Base-by-base conservation (phyloP, 2,888 invertebrate species). In the Mythimna lalbum region DNA sequence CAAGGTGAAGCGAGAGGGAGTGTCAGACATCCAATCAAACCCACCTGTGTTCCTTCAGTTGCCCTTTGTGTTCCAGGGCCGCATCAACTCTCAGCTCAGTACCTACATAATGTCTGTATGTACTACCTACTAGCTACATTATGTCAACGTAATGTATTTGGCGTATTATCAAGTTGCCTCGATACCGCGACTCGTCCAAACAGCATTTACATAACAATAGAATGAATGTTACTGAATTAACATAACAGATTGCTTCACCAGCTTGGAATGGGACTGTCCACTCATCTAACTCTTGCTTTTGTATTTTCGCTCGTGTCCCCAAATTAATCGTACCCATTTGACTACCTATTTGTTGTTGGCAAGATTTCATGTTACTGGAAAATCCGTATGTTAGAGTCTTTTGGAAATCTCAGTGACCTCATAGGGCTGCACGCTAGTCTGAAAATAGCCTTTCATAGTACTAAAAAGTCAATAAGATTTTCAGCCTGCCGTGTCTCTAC, bases 131-230 rank as follows among this genome's bases (percentile, higher is more conserved):
- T 61, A 61, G 64, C 52, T 60, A 64, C 71, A 78, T 75, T 76
- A 77, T 63, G 70, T 66, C 63, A 61, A 78, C 76, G 73, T 83
- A 73, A 81, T 75, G 66, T 79, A 80, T 82, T 86, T 80, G 78
- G 68, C 81, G 74, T 82, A 80, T 86, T 83, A 83, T 81, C 80
- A 83, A 84, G 72, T 79, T 68, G 63, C 69, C 65, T 75, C 78
- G 74, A 67, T 83, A 69, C 73, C 69, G 71, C 78, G 83, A 83
- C 79, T 83, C 67, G 69, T 70, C 79, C 80, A 79, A 83, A 82
- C 76, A 78, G 60, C 82, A 93, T 94, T 94, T 90, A 87, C 94
- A 94, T 93, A 87, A 94, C 93, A 94, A 93, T 92, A 86, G 86
- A 80, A 76, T 86, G 84, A 89, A 89, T 91, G 90, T 89, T 89